Evolutionary conservation across 2,888 invertebrate species (phyloP).

Genomic region (Agrenia bidenticulata): DNA sequence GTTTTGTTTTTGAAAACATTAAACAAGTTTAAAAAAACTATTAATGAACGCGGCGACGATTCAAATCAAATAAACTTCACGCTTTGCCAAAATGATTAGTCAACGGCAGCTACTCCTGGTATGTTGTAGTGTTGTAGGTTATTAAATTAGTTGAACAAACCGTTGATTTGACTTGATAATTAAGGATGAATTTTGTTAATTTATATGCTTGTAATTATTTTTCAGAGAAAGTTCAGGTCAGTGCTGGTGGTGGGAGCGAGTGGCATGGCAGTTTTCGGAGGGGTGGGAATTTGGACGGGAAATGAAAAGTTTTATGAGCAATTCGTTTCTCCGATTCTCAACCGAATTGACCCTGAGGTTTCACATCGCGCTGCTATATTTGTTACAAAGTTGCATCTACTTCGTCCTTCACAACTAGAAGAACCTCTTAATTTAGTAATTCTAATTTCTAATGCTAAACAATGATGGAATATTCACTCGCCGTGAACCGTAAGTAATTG

Average conservation of each 20-base stretch:
- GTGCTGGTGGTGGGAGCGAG: conserved; percentile 66
- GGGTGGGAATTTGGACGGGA: conserved; percentile 70
- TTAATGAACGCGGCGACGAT: no score
- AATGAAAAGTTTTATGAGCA: conserved; percentile 77
- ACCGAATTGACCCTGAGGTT: conserved; percentile 73
- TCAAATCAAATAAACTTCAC: no score
- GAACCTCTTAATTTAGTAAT: conserved; percentile 71
- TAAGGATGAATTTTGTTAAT: no score
- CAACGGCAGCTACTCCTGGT: conserved; percentile 24
- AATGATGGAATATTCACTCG: not conserved
- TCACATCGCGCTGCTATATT: conserved; percentile 78
- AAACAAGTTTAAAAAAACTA: no score
- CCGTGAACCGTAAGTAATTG: no score
- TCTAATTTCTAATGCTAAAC: no score
- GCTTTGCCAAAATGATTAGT: conserved; percentile 28
- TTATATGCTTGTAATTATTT: conserved; percentile 43
- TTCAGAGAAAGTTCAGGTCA: conserved; percentile 69
- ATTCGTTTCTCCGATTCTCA: conserved; percentile 70
- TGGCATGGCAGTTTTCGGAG: conserved; percentile 67
- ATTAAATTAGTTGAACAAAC: not conserved
- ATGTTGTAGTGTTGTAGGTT: not conserved
- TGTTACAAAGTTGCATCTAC: conserved; percentile 73
- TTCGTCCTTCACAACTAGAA: conserved; percentile 63
- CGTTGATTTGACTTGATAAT: not conserved
- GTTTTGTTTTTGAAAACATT: no score